Base-by-base conservation (phyloP, 92 coral and sea anemone species). In the Palythoa grandis region DNA sequence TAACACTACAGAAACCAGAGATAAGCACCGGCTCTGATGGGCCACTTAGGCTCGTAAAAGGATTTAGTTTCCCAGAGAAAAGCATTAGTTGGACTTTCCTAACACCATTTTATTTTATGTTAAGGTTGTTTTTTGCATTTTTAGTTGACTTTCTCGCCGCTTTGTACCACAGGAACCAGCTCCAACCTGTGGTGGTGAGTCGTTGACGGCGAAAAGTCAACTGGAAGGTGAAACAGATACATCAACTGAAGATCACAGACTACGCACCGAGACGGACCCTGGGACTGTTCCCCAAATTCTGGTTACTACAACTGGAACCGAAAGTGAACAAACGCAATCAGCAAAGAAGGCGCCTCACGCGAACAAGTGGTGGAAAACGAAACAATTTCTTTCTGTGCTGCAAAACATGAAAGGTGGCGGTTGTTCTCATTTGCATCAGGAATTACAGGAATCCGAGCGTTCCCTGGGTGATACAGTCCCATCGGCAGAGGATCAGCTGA, bases 351-450 rank as follows among this genome's bases (percentile, higher is more conserved):
- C 13, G 4, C 11, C 38, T 15, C 56, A 5, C 20, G 72, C 25
- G 23, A 83, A 57, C 77, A 78, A 83, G 63, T 90, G 91, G 93
- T 69, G 75, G 15, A 87, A 89, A 50, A 50, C 87, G 50, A 60
- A 50, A 1, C 56, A 76, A 37, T 70, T 90, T 76, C 29, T 77
- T 43, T 19, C 61, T 40, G 72, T 79, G 29, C 83, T 91, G 13
- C 86, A 52, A 54, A 47, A 78, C 76, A 67, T 75, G 79, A 76
- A 57, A 65, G 92, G 88, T 11, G 90, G 85, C 13, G 92, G 90
- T 16, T 90, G 92, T 68, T 91, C 93, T 38, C 91, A 91, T 22
- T 77, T 91, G 78, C 14, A 58, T 78, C 70, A 79, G 35, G 88
- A 88, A 70, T 57, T 90, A 47, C 83, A 72, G 82, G 76, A 61